Evolutionary conservation across 2,113 vertebrate species (phyloP).

Genomic region (Promerops cafer): DNA sequence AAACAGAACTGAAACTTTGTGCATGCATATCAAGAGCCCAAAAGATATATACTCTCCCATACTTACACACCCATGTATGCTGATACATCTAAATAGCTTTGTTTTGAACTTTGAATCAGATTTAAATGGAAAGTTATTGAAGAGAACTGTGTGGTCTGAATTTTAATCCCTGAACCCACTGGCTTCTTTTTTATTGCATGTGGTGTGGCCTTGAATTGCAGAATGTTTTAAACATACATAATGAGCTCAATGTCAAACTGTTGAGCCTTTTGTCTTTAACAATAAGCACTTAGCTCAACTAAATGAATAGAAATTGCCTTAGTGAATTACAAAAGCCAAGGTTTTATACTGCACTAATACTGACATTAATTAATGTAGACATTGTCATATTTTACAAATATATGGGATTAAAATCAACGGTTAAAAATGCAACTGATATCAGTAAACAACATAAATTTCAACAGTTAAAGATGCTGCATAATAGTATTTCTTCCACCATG

Average conservation of each 20-base stretch:
- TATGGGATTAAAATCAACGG: conserved; percentile 13
- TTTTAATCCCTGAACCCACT: conserved; percentile 76
- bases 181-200: conserved; percentile 67
- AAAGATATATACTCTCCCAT: not conserved
- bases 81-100: conserved; percentile 39
- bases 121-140: conserved; percentile 58
- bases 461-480: not conserved
- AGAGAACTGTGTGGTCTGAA: conserved; percentile 63
- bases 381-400: conserved; percentile 60
- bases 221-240: conserved; percentile 88
- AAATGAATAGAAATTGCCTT: conserved; percentile 91
- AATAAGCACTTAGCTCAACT: conserved; percentile 87
- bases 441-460: conserved; percentile 5
- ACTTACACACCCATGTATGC: not conserved
- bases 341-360: conserved; percentile 56
- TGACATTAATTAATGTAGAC: conserved; percentile 65
- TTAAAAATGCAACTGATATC: not conserved
- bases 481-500: not conserved
- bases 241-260: conserved; percentile 86
- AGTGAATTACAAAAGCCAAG: conserved; percentile 87
- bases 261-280: conserved; percentile 88
- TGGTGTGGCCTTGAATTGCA: conserved; percentile 87
- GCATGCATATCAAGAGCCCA: not conserved
- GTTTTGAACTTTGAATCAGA: conserved; percentile 69
- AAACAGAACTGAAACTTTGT: not conserved